These are phyloP conservation scores for Coptotermes formosanus DNA, from an alignment of 1,140 invertebrate species.

Conservation along the genomic window DNA sequence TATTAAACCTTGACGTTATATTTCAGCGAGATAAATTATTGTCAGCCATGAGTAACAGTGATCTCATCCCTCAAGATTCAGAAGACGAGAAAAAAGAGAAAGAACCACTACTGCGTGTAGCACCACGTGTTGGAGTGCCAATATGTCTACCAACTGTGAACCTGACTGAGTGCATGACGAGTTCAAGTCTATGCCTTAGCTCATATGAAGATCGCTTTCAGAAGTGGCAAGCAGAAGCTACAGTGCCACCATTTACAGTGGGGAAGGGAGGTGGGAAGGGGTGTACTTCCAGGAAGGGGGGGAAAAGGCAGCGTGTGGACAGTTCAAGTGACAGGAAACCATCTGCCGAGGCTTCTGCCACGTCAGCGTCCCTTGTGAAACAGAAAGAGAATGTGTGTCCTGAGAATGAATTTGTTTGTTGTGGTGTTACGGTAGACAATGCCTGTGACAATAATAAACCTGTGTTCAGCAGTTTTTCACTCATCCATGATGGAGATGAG, in stretches of 20 bases:
- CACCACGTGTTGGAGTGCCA: slow-evolving; percentile 54
- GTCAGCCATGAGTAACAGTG: neutral
- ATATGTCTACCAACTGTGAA: slow-evolving; percentile 69
- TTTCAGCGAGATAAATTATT: slow-evolving; percentile 30
- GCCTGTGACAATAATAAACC: slow-evolving; percentile 21
- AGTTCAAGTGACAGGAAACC: slow-evolving; percentile 49
- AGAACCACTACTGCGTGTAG: slow-evolving; percentile 47
- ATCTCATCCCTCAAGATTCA: neutral
- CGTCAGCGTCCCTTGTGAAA: neutral
- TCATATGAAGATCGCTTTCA: slow-evolving; percentile 69
- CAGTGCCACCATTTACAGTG: neutral
- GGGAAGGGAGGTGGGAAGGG: slow-evolving; percentile 22
- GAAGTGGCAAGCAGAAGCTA: slow-evolving; percentile 7
- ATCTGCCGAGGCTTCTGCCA: slow-evolving; percentile 22
- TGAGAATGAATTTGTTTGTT: neutral
- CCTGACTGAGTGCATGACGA: slow-evolving; percentile 67
- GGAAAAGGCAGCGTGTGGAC: slow-evolving; percentile 57
- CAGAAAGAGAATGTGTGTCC: slow-evolving; percentile 5
- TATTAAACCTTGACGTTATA: slow-evolving; percentile 34
- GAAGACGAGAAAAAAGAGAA: slow-evolving; percentile 18
- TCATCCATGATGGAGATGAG: neutral
- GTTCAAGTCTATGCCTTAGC: slow-evolving; percentile 69
- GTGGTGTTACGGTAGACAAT: neutral
- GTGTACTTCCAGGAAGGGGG: slow-evolving; percentile 34
- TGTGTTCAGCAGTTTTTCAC: neutral